Percentiles rank a stretch among this genome's conserved stretches.
phyloP scores from a whole-genome alignment of 2,113 vertebrate species.

The Aspidoscelis tigris region DNA sequence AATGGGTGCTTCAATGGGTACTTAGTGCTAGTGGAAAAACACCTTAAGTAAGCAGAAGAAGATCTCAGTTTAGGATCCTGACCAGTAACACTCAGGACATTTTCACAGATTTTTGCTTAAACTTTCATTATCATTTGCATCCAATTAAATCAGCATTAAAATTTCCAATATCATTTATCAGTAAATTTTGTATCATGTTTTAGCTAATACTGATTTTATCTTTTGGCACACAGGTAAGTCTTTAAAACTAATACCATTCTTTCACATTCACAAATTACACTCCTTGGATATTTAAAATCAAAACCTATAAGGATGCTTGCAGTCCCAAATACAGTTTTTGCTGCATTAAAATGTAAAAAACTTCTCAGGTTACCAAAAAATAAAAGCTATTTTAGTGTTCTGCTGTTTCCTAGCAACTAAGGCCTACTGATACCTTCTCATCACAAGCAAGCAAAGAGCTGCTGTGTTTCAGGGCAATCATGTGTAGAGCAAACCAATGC shows the following conservation, averaged over 20 bases:
- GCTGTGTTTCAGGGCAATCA: slow-evolving; percentile 51
- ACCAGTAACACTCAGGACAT: not conserved
- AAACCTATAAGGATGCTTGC: slow-evolving; percentile 60
- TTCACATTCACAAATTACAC: slow-evolving; percentile 32
- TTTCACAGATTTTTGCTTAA: not conserved
- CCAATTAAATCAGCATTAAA: not conserved
- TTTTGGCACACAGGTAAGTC: slow-evolving; percentile 48
- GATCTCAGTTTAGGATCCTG: not conserved
- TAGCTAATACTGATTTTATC: slow-evolving; percentile 41
- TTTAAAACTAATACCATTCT: slow-evolving; percentile 18
- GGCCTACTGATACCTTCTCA: slow-evolving; percentile 63
- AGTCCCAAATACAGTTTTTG: slow-evolving; percentile 61
- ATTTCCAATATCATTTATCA: not conserved
- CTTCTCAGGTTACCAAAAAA: slow-evolving; percentile 61
- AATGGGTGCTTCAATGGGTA: too few species aligned
- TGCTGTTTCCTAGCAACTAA: slow-evolving; percentile 74
- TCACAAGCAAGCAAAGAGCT: slow-evolving; percentile 64
- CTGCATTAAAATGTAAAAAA: slow-evolving; percentile 56
- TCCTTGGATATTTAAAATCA: slow-evolving; percentile 55
- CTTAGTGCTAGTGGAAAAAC: too few species aligned
- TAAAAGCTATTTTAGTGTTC: slow-evolving; percentile 59
- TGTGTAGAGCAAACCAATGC: slow-evolving; percentile 49
- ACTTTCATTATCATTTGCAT: not conserved
- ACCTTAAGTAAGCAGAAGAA: too few species aligned
- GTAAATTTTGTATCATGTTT: slow-evolving; percentile 12